Base-by-base conservation (phyloP, 2,797 vertebrate genomes). In the Lithobates sylvaticus region DNA sequence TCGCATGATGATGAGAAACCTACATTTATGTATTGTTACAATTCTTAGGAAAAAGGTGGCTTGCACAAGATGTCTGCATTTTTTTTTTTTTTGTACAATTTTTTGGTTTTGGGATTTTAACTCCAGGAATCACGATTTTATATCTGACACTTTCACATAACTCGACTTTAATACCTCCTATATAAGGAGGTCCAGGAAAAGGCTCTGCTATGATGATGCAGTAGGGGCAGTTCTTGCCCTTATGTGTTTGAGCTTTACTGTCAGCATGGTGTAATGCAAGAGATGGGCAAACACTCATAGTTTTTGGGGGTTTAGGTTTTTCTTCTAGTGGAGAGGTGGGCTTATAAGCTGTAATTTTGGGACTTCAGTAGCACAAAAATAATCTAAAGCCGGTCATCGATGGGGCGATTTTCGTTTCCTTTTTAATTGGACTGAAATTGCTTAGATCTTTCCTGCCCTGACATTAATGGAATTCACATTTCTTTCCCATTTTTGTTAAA, bases 1-100 rank as follows among this genome's bases (percentile, higher is more conserved):
- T 67, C 65, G 29, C 65, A 67, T 67, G 65, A 67, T 67, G 65
- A 67, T 67, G 65, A 67, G 26, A 67, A 29, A 29, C n/a, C 65
- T 26, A 13, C 27, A 67, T 67, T 67, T 29, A 67, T 26, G 26
- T 67, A 29, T 29, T 13, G 65, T n/a, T 67, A 29, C 1, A 67
- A 29, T 67, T 13, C 65, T 29, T 29, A 29, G n/a, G 65, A 67
- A 67, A 15, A 29, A 29, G 15, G 3, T 3, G 26, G 54, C 21
- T 61, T 23, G 7, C 9, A 61, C 54, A n/a, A 8, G 54, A 23
- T 61, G 54, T 61, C 54, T 61, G 21, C 54, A 23, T 29, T 29
- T 29, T 29, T 29, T 29, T 23, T 67, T 67, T 23, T 67, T 67
- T 67, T 67, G 27, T 67, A 26, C 27, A 23, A 0, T 61, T 61